Evolutionary conservation across 1,140 invertebrate species (phyloP).

Genomic region (Camponotus pennsylvanicus): DNA sequence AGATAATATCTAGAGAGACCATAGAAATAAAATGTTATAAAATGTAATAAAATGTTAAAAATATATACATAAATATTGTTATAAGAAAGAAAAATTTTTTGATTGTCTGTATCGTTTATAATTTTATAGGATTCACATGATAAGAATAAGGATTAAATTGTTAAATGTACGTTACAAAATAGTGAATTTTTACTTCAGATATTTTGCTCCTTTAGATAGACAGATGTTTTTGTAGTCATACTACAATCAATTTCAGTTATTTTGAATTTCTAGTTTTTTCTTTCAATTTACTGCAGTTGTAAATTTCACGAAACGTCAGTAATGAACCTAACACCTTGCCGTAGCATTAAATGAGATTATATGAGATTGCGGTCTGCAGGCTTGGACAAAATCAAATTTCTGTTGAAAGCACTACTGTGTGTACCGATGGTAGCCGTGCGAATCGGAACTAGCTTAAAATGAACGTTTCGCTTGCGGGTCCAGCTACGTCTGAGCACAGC

Average conservation of each 20-base stretch:
- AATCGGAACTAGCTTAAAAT: conserved; percentile 55
- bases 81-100: neutral
- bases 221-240: neutral
- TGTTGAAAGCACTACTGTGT: conserved; percentile 38
- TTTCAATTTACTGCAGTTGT: conserved; percentile 28
- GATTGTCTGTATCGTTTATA: neutral
- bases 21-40: neutral
- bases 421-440: conserved; percentile 35
- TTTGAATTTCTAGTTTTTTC: conserved; percentile 31
- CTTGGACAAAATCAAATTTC: conserved; percentile 58
- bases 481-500: neutral
- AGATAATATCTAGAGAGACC: neutral
- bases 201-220: neutral
- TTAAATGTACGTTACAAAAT: neutral
- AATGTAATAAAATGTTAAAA: neutral
- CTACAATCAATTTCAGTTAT: conserved; percentile 20
- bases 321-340: conserved; percentile 49
- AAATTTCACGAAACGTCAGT: conserved; percentile 44
- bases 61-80: neutral
- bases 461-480: conserved; percentile 18
- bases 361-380: conserved; percentile 43
- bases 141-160: neutral
- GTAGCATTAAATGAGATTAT: conserved; percentile 55
- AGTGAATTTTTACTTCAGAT: neutral
- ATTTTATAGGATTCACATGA: no score